Percentiles rank a stretch among this genome's conserved stretches.
Evolutionary conservation across 2,888 invertebrate genomes (phyloP).

Genomic region (Noctua fimbriata): DNA sequence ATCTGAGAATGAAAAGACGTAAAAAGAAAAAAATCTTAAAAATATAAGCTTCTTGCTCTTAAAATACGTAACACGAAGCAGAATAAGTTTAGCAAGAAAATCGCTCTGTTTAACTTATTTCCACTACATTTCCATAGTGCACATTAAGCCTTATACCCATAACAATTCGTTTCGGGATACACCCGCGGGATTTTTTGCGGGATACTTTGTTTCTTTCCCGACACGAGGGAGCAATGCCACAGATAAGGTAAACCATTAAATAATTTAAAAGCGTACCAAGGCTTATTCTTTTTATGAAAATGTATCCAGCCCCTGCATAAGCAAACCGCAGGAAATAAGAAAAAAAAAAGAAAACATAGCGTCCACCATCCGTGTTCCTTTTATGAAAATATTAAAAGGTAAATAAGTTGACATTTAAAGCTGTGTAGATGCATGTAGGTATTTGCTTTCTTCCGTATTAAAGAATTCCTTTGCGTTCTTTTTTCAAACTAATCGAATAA

Average conservation of each 20-base stretch:
- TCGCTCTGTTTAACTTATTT: slow-evolving; percentile 33
- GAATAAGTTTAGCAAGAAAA: neutral
- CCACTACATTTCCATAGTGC: slow-evolving; percentile 47
- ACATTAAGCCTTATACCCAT: slow-evolving; percentile 46
- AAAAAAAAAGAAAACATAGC: slow-evolving; percentile 19
- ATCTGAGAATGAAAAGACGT: neutral
- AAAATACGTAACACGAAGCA: slow-evolving; percentile 5
- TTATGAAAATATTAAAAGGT: slow-evolving; percentile 18
- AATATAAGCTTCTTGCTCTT: neutral
- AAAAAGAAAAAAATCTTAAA: neutral
- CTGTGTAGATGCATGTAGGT: neutral
- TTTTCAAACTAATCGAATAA: slow-evolving; percentile 10
- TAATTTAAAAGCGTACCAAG: slow-evolving; percentile 44
- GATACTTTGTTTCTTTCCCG: slow-evolving; percentile 46
- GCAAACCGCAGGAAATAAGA: slow-evolving; percentile 13
- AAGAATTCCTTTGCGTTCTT: neutral
- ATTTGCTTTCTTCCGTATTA: neutral
- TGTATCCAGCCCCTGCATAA: slow-evolving; percentile 28
- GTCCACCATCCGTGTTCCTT: slow-evolving; percentile 8
- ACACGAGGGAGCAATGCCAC: slow-evolving; percentile 31
- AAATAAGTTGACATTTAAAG: slow-evolving; percentile 13
- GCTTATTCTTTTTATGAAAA: slow-evolving; percentile 32
- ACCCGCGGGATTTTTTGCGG: slow-evolving; percentile 44
- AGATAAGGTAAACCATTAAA: slow-evolving; percentile 45
- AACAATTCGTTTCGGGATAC: slow-evolving; percentile 53